Evolutionary conservation across 2,797 vertebrate species (phyloP), one percentile per base, ranked within the genome.

Genomic region (Dermochelys coriacea): DNA sequence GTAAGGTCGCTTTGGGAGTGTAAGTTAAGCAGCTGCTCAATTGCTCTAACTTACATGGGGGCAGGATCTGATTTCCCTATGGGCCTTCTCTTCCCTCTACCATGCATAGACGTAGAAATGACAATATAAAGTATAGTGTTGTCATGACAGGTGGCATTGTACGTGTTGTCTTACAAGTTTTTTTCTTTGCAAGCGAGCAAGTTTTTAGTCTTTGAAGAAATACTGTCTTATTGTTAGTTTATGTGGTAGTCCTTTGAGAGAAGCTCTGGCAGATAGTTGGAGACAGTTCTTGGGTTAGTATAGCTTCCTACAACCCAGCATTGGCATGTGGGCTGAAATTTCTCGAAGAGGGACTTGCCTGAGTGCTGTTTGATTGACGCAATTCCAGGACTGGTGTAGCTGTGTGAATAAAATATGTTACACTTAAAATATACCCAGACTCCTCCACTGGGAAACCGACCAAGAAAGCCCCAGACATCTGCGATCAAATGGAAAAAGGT

Each of bases 71-170:
- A 12, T 88, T 79, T 68, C 27, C 80, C 55, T 21, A 89, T 34
- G 80, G n/a, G 64, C n/a, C 34, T 37, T 9, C 18, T 71, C 23
- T 78, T 54, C n/a, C 37, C 6, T 86, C 68, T 19, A 19, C 27
- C 2, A 4, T 27, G 27, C 45, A 4, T n/a, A 88, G 6, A 27
- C 79, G 79, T 21, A 41, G 37, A 41, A 41, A 23, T 23, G 5
- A 41, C n/a, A 37, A 10, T 37, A 25, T 23, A 71, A 71, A 71
- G 37, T 41, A 37, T 41, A n/a, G 10, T 11, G 68, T 12, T 71
- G 61, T 25, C 10, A 23, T 71, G 68, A 71, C 86, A 93, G 94
- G 92, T 96, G 96, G 93, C 95, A 91, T 94, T 95, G 84, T 31
- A 61, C 27, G 19, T 49, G 80, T 75, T 81, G 47, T 2, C 7